A percentile compares a stretch with the other conserved stretches of the same genome.
Evolutionary conservation across 30 jellyfish, hydroid and myxozoan genomes (phyloP).

Genomic region (Cassiopea andromeda): DNA sequence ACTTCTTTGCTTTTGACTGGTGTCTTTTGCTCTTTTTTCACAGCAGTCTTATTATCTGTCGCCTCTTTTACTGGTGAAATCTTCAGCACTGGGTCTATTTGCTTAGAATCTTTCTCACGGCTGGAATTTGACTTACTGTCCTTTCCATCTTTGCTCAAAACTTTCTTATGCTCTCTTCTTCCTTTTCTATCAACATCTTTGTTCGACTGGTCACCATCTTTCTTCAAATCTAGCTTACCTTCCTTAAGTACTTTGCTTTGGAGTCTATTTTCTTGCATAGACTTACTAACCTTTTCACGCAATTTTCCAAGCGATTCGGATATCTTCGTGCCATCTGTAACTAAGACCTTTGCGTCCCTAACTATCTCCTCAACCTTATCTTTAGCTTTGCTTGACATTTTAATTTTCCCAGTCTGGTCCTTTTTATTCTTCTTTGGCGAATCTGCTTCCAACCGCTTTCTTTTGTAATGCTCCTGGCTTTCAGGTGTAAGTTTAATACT

Average conservation of each 20-base stretch:
- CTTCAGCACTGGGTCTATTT: background rate
- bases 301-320: background rate
- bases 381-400: background rate
- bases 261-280: background rate
- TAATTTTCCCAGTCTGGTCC: background rate
- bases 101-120: background rate
- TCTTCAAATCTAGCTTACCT: background rate
- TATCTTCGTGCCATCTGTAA: background rate
- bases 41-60: background rate
- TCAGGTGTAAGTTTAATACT: background rate
- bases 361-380: background rate
- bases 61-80: slow-evolving; percentile 19
- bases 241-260: background rate
- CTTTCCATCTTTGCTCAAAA: slow-evolving; percentile 5
- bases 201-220: background rate
- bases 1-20: slow-evolving; percentile 54
- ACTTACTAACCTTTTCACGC: slow-evolving; percentile 18
- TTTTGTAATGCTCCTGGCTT: background rate
- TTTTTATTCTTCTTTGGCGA: background rate
- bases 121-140: background rate
- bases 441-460: background rate
- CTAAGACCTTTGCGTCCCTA: background rate
- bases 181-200: background rate
- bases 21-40: slow-evolving; percentile 21
- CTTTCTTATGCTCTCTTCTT: slow-evolving; percentile 6